phyloP scores from a whole-genome alignment of 1,140 invertebrate genomes.

The Eupristina koningsbergeri region DNA sequence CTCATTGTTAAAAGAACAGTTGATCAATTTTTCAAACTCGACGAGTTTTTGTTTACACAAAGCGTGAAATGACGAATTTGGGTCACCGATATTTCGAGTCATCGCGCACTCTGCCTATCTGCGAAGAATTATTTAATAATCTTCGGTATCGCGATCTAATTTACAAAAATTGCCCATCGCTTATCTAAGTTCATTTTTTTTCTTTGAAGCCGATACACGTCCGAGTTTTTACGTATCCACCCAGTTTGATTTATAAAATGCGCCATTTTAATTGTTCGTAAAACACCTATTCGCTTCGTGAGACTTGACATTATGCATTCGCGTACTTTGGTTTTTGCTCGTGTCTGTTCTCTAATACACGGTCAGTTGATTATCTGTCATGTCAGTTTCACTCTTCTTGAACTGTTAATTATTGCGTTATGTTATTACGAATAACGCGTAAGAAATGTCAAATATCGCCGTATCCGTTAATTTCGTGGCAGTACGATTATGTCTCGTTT shows the following conservation, averaged over 20 bases:
- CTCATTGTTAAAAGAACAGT: too few relatives aligned
- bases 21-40: not conserved
- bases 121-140: not conserved
- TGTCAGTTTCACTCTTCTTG: not conserved
- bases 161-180: not conserved
- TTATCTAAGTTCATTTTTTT: too few relatives aligned
- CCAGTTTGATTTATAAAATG: too few relatives aligned
- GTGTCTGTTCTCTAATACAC: too few relatives aligned
- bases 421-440: too few relatives aligned
- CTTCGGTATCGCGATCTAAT: not conserved
- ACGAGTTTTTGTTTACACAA: not conserved
- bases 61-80: not conserved
- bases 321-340: too few relatives aligned
- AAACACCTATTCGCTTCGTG: too few relatives aligned
- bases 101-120: not conserved
- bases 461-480: not conserved
- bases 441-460: not conserved
- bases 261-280: too few relatives aligned
- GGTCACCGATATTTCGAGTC: not conserved
- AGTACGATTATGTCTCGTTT: not conserved
- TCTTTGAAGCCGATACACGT: too few relatives aligned
- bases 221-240: too few relatives aligned
- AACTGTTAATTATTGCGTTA: not conserved
- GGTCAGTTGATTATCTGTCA: not conserved
- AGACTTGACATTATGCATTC: not conserved